Base-by-base conservation (phyloP, 2,113 vertebrate genomes). In the Etia nguti region DNA sequence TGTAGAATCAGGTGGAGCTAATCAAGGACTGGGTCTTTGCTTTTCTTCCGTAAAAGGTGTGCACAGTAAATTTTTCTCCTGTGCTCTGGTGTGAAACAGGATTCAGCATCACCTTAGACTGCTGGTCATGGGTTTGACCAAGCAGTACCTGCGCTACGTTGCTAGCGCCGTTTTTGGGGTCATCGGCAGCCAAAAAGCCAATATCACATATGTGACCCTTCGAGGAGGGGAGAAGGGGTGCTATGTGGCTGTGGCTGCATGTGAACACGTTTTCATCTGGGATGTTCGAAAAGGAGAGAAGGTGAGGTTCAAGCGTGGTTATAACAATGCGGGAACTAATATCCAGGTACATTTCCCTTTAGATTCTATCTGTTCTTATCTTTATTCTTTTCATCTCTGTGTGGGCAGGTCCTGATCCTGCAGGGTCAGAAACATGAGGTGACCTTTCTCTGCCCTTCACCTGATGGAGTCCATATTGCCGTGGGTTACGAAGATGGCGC, bases 221-320 rank as follows among this genome's bases (percentile, higher is more conserved):
- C 96, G 97, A 10, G 96, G 97, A 11, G 98, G 97, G 1, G 98
- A 99, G 93, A 97, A 89, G 85, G 98, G 97, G 2, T 98, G 98
- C 70, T 97, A 97, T 5, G 97, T 98, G 22, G 98, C 98, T 0
- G 98, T 97, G 31, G 97, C 97, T 1, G 98, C 98, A 12, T 99
- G 98, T 18, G 98, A 99, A 65, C 98, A 99, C 13, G 98, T 99
- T 65, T 98, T 99, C 89, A 96, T 99, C 90, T 99, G 98, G 98
- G 98, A 99, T 65, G 92, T 97, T 4, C 95, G 98, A 13, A 99
- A 98, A 93, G 98, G 96, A 43, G 98, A 99, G 92, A 99, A 99
- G 97, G 98, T 99, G 87, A 92, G 88, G 50, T 34, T 15, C 15
- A 10, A 10, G 13, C 10, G 5, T 4, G 5, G 9, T 46, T 36